Evolutionary conservation across 2,113 vertebrate species (phyloP), one percentile per base, ranked within the genome.

Genomic region (Phainopepla nitens): DNA sequence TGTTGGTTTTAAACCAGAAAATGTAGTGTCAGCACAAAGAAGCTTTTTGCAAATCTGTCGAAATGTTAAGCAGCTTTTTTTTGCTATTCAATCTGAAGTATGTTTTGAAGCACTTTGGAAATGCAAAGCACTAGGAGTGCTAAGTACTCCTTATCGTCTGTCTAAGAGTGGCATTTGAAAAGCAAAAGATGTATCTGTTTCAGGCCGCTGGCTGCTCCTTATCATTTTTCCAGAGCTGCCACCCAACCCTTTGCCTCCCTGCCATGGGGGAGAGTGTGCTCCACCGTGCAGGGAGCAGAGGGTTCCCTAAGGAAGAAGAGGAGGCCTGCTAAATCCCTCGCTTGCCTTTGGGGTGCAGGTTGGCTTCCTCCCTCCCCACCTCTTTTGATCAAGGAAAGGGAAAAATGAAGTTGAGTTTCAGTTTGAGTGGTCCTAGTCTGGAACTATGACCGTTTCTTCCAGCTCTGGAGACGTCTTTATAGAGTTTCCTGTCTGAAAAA

Each of bases 21-120:
- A 88, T 78, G 70, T 81, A 81, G 88, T 81, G 73, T 90, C 95
- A 95, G 92, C 90, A 96, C 82, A 54, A 95, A 95, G 44, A 66
- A 88, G 91, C 82, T 89, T 90, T 95, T 91, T 81, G 92, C 75
- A 91, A 85, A 72, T 88, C 96, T 93, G 89, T 96, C 90, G 93
- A 90, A 83, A 94, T 75, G 72, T 88, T 96, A 94, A 94, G 82
- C 51, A 78, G 93, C 27, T 82, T 82, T 95, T n/a, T 92, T 95
- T 91, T 72, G 19, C 93, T 88, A 93, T 96, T 94, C 87, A 93
- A 70, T 86, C 92, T 77, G 71, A 94, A 94, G 91, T 95, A 95
- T 90, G 73, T 91, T 93, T 89, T 92, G 90, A 96, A 96, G 94
- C 93, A 97, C 96, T 97, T 91, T 89, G 96, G 88, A 93, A 92